These are phyloP conservation scores for Takifugu rubripes DNA, from an alignment of 2,797 vertebrate species.

Conservation along the genomic window DNA sequence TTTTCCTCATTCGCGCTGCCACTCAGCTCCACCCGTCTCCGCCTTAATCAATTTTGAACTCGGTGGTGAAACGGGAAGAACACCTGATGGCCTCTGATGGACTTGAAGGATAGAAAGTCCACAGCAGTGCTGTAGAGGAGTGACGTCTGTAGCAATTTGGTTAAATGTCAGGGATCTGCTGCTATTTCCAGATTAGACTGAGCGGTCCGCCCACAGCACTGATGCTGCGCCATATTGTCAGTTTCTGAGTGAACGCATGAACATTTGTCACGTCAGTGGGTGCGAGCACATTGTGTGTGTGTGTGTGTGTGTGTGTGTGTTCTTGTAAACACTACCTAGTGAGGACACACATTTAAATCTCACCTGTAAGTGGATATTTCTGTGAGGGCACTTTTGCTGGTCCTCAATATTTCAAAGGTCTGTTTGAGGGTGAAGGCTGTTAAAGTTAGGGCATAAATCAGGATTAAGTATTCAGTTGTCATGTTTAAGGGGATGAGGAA, in stretches of 20 bases:
- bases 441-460: no score
- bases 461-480: no score
- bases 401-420: neutral
- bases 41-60: slow-evolving; percentile 19
- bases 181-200: slow-evolving; percentile 12
- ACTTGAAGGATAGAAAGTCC: neutral
- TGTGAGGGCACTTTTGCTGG: neutral
- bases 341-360: neutral
- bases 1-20: slow-evolving; percentile 41
- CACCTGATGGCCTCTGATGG: neutral
- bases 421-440: no score
- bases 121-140: neutral
- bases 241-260: slow-evolving; percentile 6
- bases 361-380: neutral
- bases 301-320: neutral
- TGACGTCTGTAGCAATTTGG: neutral
- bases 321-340: slow-evolving; percentile 20
- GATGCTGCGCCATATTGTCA: slow-evolving; percentile 6
- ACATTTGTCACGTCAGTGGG: slow-evolving; percentile 16
- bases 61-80: neutral
- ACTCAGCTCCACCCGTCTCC: slow-evolving; percentile 40
- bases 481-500: no score
- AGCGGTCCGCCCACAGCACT: slow-evolving; percentile 3
- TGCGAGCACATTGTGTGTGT: neutral
- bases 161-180: slow-evolving; percentile 20